Percentiles rank a stretch among this genome's conserved stretches.
Conservation (phyloP, 2,888 invertebrate genomes). For the Lycocerus yunnanus region DNA sequence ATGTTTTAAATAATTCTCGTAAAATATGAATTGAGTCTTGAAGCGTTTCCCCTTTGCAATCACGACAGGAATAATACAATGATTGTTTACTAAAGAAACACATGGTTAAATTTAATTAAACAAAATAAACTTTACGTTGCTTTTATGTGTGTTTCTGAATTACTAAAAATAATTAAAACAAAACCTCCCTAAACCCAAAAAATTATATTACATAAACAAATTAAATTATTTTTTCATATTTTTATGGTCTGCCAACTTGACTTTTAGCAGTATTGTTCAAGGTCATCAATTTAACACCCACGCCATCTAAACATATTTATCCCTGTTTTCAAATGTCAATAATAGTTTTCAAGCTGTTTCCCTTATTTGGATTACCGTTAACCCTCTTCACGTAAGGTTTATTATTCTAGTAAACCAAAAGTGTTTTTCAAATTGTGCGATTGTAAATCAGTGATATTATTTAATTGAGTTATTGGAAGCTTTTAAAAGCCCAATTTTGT, state of each 20-base stretch:
- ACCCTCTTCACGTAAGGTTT: neutral
- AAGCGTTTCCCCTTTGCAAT: no score
- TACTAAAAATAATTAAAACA: neutral
- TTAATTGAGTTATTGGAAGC: neutral
- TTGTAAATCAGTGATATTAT: neutral
- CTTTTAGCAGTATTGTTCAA: neutral
- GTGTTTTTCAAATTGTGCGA: neutral
- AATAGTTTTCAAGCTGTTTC: neutral
- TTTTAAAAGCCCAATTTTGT: neutral
- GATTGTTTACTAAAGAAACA: neutral
- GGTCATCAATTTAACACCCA: neutral
- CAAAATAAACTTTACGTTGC: neutral
- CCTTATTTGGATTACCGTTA: neutral
- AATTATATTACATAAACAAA: neutral
- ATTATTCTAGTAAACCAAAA: neutral
- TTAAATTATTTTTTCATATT: neutral
- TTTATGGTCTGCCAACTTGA: neutral
- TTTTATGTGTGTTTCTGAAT: neutral
- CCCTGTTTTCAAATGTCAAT: neutral
- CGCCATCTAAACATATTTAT: neutral
- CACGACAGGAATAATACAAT: neutral
- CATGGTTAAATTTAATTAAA: neutral
- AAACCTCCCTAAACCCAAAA: neutral
- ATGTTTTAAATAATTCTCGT: no score
- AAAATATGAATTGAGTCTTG: no score